Percentiles rank a stretch among this genome's conserved stretches.
These are phyloP conservation scores for Ferdinandea cuprea DNA, from an alignment of 2,888 invertebrate genomes.

Conservation along the genomic window DNA sequence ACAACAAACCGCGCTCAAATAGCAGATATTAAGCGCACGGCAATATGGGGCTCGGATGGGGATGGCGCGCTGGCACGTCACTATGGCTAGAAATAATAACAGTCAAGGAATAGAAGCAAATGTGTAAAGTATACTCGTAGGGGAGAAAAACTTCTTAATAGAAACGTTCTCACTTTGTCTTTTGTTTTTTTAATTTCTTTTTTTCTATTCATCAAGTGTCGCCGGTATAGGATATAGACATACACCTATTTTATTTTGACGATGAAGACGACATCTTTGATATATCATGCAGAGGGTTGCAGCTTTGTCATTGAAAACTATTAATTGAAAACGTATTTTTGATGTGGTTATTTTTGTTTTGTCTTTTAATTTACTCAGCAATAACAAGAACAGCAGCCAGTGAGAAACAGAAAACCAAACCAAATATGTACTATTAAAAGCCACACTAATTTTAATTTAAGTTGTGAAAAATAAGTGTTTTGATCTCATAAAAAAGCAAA, in stretches of 20 bases:
- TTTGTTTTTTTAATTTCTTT: neutral
- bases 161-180: conserved; percentile 20
- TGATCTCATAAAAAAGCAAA: too few relatives aligned
- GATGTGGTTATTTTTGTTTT: neutral
- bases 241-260: conserved; percentile 20
- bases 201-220: conserved; percentile 57
- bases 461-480: too few relatives aligned
- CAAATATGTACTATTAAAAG: too few relatives aligned
- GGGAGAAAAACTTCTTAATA: conserved; percentile 17
- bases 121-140: too few relatives aligned
- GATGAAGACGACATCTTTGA: conserved; percentile 17
- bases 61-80: conserved; percentile 21
- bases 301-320: conserved; percentile 32
- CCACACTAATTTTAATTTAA: too few relatives aligned
- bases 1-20: conserved; percentile 5
- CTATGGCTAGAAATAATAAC: conserved; percentile 21
- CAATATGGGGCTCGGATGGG: neutral
- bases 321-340: conserved; percentile 39
- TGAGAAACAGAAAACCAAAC: too few relatives aligned
- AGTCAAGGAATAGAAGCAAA: conserved; percentile 14
- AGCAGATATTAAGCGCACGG: conserved; percentile 11
- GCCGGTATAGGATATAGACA: conserved; percentile 15
- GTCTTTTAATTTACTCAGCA: neutral
- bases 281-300: neutral
- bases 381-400: too few relatives aligned